These are phyloP conservation scores for Threskiornis aethiopicus DNA, from an alignment of 2,797 vertebrate species.

Conservation along the genomic window DNA sequence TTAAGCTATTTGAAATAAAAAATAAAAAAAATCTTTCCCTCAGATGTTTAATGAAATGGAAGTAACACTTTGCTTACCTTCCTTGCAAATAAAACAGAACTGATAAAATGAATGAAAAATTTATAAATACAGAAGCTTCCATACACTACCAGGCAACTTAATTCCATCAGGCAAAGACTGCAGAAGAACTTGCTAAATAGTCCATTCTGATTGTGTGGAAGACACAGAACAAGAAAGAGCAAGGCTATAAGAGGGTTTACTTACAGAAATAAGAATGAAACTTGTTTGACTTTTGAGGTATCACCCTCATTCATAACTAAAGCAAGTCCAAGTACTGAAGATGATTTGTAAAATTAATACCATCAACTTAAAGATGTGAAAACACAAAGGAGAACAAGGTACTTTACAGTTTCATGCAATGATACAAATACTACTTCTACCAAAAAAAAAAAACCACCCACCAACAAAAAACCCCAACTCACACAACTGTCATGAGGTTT, in stretches of 20 bases:
- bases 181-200: neutral
- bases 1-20: neutral
- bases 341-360: neutral
- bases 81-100: neutral
- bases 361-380: neutral
- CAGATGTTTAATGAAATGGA: neutral
- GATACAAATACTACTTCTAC: neutral
- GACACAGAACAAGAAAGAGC: neutral
- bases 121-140: neutral
- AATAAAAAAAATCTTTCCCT: neutral
- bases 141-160: neutral
- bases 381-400: neutral
- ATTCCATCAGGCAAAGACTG: neutral
- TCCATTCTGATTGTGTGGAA: neutral
- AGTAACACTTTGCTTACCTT: neutral
- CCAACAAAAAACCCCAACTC: neutral
- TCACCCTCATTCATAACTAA: neutral
- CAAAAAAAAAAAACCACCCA: neutral
- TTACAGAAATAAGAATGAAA: neutral
- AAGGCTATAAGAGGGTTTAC: neutral
- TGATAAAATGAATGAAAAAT: neutral
- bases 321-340: neutral
- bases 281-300: neutral
- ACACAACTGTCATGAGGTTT: neutral
- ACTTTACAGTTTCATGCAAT: slow-evolving; percentile 16